Percentiles rank a stretch among this genome's conserved stretches.
Conservation (phyloP, 2,113 vertebrate species). For the Megaptera novaeangliae region DNA sequence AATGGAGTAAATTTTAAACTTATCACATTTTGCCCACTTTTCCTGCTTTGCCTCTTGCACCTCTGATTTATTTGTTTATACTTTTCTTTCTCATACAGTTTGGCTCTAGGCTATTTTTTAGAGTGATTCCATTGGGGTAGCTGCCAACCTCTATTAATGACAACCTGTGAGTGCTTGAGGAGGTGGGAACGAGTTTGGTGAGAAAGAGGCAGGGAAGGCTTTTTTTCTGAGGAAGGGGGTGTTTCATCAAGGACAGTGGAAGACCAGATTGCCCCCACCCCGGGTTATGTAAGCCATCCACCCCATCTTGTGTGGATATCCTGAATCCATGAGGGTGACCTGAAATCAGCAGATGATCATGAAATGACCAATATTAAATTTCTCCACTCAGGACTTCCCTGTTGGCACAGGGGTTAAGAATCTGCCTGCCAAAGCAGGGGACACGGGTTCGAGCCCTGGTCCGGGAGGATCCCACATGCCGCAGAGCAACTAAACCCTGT, state of each 20-base stretch:
- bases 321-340: background rate
- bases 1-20: slow-evolving; percentile 35
- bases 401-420: too few relatives aligned
- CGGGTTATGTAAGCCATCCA: background rate
- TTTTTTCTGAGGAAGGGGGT: background rate
- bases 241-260: background rate
- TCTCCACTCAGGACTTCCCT: background rate
- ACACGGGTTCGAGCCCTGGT: too few relatives aligned
- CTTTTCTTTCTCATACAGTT: background rate
- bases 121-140: background rate
- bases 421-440: too few relatives aligned
- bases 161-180: background rate
- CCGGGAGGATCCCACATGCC: too few relatives aligned
- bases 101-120: slow-evolving; percentile 16
- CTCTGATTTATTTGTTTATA: slow-evolving; percentile 59
- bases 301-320: background rate
- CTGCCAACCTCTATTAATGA: background rate
- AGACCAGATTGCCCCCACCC: background rate
- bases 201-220: background rate
- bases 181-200: background rate
- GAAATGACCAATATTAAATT: background rate
- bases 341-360: background rate
- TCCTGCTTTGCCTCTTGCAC: background rate
- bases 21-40: slow-evolving; percentile 3
- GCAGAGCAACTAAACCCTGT: too few relatives aligned